Percentiles rank a stretch among this genome's conserved stretches.
phyloP scores from a whole-genome alignment of 2,888 invertebrate species.

The Pseudanteris insignis region DNA sequence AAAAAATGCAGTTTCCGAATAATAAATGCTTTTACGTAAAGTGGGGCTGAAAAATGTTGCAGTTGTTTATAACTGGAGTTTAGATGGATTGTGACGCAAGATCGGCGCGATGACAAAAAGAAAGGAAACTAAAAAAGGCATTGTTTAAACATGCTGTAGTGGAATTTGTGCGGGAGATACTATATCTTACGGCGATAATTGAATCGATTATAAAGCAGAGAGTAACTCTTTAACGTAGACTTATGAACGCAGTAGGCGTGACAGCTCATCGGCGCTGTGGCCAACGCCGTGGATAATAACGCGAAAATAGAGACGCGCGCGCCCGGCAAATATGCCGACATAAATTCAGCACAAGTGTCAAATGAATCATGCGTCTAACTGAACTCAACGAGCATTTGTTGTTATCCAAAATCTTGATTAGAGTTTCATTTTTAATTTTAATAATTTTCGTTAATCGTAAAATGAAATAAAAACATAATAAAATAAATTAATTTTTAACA shows the following conservation, averaged over 20 bases:
- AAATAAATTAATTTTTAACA: too few relatives aligned
- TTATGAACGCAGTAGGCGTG: conserved; percentile 25
- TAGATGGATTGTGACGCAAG: not conserved
- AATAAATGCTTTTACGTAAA: too few relatives aligned
- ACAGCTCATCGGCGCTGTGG: conserved; percentile 15
- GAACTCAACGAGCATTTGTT: too few relatives aligned
- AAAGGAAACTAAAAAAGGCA: conserved; percentile 15
- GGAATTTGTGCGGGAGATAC: conserved; percentile 30
- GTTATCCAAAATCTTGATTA: too few relatives aligned
- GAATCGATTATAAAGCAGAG: conserved; percentile 35
- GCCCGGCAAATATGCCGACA: conserved; percentile 1
- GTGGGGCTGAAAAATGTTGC: too few relatives aligned
- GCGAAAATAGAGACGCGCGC: not conserved
- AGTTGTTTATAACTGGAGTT: not conserved
- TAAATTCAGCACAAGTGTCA: not conserved
- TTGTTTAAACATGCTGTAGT: conserved; percentile 8
- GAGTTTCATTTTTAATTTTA: too few relatives aligned
- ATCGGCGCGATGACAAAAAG: not conserved
- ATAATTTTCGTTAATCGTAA: too few relatives aligned
- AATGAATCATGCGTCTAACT: too few relatives aligned
- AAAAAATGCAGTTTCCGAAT: too few relatives aligned
- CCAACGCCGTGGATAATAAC: not conserved
- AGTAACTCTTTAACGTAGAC: conserved; percentile 31
- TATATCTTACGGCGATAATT: conserved; percentile 28
- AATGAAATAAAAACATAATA: too few relatives aligned